phyloP scores from a whole-genome alignment of 2,888 invertebrate genomes.

The Cerastis leucographa region DNA sequence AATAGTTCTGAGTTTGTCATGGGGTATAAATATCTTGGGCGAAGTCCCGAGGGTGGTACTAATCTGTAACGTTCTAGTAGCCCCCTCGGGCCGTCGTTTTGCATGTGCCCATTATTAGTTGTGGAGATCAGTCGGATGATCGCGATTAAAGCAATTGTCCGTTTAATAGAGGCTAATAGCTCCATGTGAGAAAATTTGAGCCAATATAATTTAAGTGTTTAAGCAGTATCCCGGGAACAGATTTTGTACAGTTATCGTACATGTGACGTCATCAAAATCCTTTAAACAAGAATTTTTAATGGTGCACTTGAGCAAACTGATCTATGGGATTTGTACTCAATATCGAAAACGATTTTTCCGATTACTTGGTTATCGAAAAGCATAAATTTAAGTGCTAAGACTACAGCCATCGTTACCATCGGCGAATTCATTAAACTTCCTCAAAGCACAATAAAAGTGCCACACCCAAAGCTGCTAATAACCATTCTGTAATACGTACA shows the following conservation, averaged over 20 bases:
- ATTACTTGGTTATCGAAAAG: background rate
- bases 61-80: conserved; percentile 53
- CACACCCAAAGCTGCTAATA: conserved; percentile 51
- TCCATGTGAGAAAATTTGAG: background rate
- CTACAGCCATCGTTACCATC: background rate
- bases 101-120: conserved; percentile 42
- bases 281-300: background rate
- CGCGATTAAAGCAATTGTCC: conserved; percentile 40
- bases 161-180: conserved; percentile 35
- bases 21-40: conserved; percentile 52
- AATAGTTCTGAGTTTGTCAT: conserved; percentile 34
- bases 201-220: background rate
- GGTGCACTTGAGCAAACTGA: background rate
- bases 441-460: conserved; percentile 36
- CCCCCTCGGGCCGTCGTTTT: conserved; percentile 52
- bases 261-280: background rate
- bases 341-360: background rate
- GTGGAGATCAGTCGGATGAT: conserved; percentile 47
- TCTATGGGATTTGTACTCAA: background rate
- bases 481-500: conserved; percentile 58
- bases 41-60: conserved; percentile 44
- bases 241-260: background rate
- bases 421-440: conserved; percentile 22
- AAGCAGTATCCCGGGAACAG: background rate
- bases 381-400: background rate